Evolutionary conservation across 2,113 vertebrate genomes (phyloP).

Genomic region (Dasypus novemcinctus): DNA sequence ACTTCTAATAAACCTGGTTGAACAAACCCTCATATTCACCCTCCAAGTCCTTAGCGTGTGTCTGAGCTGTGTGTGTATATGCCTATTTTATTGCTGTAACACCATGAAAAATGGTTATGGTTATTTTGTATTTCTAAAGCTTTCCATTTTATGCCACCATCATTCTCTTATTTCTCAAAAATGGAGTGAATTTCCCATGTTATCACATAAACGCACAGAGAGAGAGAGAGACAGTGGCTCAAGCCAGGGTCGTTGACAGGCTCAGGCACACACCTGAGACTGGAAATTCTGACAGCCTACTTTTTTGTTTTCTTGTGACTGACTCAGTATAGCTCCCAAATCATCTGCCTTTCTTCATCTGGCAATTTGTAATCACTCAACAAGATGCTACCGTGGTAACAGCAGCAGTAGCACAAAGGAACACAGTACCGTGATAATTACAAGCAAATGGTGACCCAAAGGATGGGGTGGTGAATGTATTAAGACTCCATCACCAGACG

Average conservation of each 20-base stretch:
- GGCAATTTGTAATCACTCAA: constrained; percentile 13
- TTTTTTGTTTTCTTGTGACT: neutral
- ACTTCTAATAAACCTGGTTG: neutral
- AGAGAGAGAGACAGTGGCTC: neutral
- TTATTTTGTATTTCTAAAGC: neutral
- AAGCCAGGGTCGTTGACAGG: neutral
- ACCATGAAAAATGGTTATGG: neutral
- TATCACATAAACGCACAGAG: neutral
- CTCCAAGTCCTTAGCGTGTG: neutral
- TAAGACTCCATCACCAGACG: neutral
- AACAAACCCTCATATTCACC: neutral
- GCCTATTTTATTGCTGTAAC: neutral
- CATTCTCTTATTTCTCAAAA: constrained; percentile 18
- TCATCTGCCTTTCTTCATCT: neutral
- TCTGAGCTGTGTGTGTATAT: neutral
- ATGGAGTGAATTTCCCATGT: neutral
- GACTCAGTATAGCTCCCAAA: neutral
- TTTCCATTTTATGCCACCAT: neutral
- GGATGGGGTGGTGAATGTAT: neutral
- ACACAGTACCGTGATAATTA: neutral
- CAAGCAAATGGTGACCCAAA: neutral
- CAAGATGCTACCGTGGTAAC: neutral
- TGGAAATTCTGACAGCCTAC: neutral
- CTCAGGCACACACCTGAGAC: neutral
- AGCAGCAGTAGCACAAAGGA: neutral